A percentile compares a stretch with the other conserved stretches of the same genome.
phyloP scores from a whole-genome alignment of 2,113 vertebrate genomes.

The Scatophagus argus region DNA sequence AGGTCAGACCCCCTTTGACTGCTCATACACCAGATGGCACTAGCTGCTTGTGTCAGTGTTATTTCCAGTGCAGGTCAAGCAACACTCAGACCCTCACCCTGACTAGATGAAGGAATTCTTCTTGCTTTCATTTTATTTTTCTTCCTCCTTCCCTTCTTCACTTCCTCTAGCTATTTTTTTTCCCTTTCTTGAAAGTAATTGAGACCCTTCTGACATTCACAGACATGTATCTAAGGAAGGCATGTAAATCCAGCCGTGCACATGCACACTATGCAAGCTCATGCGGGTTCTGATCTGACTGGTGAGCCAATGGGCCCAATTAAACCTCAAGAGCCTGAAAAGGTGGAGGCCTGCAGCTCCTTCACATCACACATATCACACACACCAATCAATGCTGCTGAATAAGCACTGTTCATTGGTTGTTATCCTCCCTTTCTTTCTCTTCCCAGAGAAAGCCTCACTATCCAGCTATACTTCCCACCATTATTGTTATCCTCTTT shows the following conservation, averaged over 20 bases:
- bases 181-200: neutral
- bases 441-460: slow-evolving; percentile 12
- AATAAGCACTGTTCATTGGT: slow-evolving; percentile 40
- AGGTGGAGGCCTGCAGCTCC: slow-evolving; percentile 31
- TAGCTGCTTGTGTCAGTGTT: slow-evolving; percentile 65
- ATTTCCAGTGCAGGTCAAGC: slow-evolving; percentile 58
- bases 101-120: slow-evolving; percentile 5
- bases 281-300: slow-evolving; percentile 14
- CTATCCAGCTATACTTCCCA: neutral
- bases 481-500: slow-evolving; percentile 3
- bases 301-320: slow-evolving; percentile 1
- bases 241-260: slow-evolving; percentile 15
- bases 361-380: slow-evolving; percentile 39
- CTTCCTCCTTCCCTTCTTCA: neutral
- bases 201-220: neutral
- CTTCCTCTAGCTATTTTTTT: neutral
- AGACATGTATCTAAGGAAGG: neutral
- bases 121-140: neutral
- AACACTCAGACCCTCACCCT: slow-evolving; percentile 36
- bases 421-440: slow-evolving; percentile 9
- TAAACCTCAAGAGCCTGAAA: slow-evolving; percentile 32
- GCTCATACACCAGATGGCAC: slow-evolving; percentile 76
- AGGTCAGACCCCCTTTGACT: slow-evolving; percentile 55
- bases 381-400: slow-evolving; percentile 63
- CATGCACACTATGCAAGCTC: neutral